Evolutionary conservation across 2,113 vertebrate genomes (phyloP), one percentile per base, ranked within the genome.

Genomic region (Calonectris borealis): DNA sequence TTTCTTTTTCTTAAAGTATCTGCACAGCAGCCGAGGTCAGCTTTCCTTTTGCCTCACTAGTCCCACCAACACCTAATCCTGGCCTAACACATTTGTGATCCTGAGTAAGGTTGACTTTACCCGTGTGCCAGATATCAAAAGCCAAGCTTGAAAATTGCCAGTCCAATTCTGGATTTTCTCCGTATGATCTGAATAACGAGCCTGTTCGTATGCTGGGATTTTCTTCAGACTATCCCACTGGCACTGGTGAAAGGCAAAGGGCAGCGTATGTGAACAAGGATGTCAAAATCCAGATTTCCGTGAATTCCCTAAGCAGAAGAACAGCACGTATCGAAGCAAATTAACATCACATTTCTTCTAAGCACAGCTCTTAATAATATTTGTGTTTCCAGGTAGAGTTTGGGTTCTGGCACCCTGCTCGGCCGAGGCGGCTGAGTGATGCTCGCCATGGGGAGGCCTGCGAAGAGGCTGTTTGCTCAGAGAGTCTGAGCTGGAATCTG

Each of bases 161-260:
- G 32, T 52, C 61, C 32, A 13, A 3, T 44, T 78, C 77, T 64
- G 81, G 9, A 12, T 85, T 89, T 86, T 51, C 29, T 79, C 69
- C 0, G 0, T 68, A 3, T 2, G 11, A 42, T 16, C 3, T 32
- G 48, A 38, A 14, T 1, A 55, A 29, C 1, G 0, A 82, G 21
- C 21, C 57, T 68, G 21, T 71, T 94, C 5, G 0, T 60, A 26
- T 6, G 31, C 51, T 65, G 64, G 17, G 60, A 3, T 83, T 92
- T 72, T 49, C 83, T 40, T 83, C 86, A 13, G 42, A 42, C 40
- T 62, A 18, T 90, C 84, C 61, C 1, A 1, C 70, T 87, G 79
- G 83, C 86, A 58, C 51, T 32, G 58, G 9, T 55, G 72, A 86
- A 89, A 93, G 73, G 82, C 62, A 87, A 90, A 94, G 62, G 51